Evolutionary conservation across 2,888 invertebrate genomes (phyloP), one percentile per base, ranked within the genome.

Genomic region (Cordylochernes scorpioides): DNA sequence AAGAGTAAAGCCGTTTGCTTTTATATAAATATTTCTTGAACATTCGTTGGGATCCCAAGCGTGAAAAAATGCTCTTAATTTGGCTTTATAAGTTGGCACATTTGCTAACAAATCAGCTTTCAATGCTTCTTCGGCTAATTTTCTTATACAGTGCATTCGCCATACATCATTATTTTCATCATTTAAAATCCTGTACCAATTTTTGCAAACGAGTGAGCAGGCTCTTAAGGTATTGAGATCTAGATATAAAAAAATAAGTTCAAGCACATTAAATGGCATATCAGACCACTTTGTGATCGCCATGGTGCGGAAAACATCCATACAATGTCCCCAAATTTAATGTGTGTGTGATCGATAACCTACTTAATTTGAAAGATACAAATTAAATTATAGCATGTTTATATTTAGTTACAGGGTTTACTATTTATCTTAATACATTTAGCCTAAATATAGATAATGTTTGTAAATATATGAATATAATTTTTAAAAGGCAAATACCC

Each of bases 1-100:
- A 45, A 94, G 60, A 13, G 94, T 94, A 53, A 94, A 94, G 39
- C 86, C 88, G 59, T 86, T 88, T 15, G 78, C 71, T 59, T 86
- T 88, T 30, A 94, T 73, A 53, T 78, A 91, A 50, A 91, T 75
- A 59, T 97, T 88, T 50, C 82, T 67, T 28, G 91, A 94, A 53
- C 88, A 86, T 54, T 97, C 94, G 51, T 74, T 71, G 7, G 86
- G 78, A 55, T 84, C 94, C 94, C 94, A 97, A 1, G 91, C 75
- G 56, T 86, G 78, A 50, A 71, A 71, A 55, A 71, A 84, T 9
- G 94, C 88, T 46, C 80, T 64, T 39, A 94, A 60, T 60, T 91
- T 91, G 15, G 80, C 70, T 61, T 84, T 91, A 51, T 74, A 84
- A 4, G 82, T 77, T 32, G 72, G 68, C 42, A 82, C 69, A 40